phyloP scores from a whole-genome alignment of 2,888 invertebrate species.

The Keiferia lycopersicella region DNA sequence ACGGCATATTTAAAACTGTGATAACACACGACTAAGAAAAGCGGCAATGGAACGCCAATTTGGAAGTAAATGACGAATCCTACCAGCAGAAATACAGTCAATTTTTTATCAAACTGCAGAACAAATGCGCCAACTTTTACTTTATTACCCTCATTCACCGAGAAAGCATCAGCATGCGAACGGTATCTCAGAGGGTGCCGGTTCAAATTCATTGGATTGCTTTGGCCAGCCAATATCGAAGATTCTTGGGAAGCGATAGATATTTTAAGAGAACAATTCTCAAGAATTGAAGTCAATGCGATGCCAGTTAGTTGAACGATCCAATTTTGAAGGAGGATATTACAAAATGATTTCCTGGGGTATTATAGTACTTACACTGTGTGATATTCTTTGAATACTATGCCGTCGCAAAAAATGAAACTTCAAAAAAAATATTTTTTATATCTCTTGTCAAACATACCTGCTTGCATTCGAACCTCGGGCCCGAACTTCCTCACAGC shows the following conservation, averaged over 20 bases:
- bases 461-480: conserved; percentile 83
- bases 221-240: conserved; percentile 15
- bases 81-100: background rate
- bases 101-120: conserved; percentile 27
- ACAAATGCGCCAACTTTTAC: conserved; percentile 24
- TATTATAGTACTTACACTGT: too few species aligned
- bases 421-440: too few species aligned
- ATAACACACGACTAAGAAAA: background rate
- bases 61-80: background rate
- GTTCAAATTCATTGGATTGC: conserved; percentile 11
- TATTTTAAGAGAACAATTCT: conserved; percentile 9
- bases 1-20: background rate
- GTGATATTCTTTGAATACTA: background rate
- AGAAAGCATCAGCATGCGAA: conserved; percentile 10
- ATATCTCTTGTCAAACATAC: conserved; percentile 62
- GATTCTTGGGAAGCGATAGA: conserved; percentile 12
- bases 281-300: background rate
- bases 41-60: background rate
- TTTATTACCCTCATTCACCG: conserved; percentile 15
- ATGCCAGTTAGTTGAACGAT: background rate
- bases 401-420: background rate
- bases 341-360: background rate
- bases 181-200: background rate
- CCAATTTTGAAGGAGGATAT: conserved; percentile 3
- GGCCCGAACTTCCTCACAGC: conserved; percentile 82